Evolutionary conservation across 2,888 invertebrate genomes (phyloP), one percentile per base, ranked within the genome.

Genomic region (Esperia sulphurella): DNA sequence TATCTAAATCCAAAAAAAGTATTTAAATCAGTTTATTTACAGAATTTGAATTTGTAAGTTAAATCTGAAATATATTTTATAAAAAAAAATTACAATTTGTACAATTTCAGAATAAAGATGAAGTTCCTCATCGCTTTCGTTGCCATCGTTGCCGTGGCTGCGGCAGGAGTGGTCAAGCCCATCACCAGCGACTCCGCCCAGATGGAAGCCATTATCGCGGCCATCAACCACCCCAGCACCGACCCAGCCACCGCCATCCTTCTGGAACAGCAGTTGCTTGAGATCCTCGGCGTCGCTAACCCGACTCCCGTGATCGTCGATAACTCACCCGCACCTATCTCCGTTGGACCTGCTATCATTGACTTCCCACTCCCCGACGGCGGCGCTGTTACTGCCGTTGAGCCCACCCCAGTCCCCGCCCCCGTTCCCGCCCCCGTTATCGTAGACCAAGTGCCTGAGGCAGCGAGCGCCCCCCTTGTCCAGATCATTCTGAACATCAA

Each of bases 111-210:
- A 66, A 48, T 51, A 57, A 71, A 68, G 50, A 83, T 82, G 83
- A 81, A 82, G 70, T 75, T 71, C 70, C 61, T 78, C 63, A 49
- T 79, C 49, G 76, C 68, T 37, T 69, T 81, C 61, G 68, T 62
- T 48, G 68, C 73, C 54, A 45, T 78, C 49, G 63, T 74, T 54
- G 76, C 74, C 52, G 59, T 79, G 52, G 71, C 76, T 38, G 58
- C 56, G 42, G 76, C 75, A 55, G 49, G 48, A 53, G 66, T 70
- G 13, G 13, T 58, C 46, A 68, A 66, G 51, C 71, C 72, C 9
- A 21, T 46, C 5, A 31, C 41, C 44, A 31, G 49, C 33, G 39
- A 38, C 10, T 3, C 30, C 1, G 55, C 62, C 8, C 59, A 69
- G 55, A 5, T 75, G 14, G 66, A 65, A 41, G 69, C 68, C 14